These are phyloP conservation scores for Hydrocynus forskahlii DNA, from an alignment of 2,797 vertebrate genomes.

Conservation along the genomic window DNA sequence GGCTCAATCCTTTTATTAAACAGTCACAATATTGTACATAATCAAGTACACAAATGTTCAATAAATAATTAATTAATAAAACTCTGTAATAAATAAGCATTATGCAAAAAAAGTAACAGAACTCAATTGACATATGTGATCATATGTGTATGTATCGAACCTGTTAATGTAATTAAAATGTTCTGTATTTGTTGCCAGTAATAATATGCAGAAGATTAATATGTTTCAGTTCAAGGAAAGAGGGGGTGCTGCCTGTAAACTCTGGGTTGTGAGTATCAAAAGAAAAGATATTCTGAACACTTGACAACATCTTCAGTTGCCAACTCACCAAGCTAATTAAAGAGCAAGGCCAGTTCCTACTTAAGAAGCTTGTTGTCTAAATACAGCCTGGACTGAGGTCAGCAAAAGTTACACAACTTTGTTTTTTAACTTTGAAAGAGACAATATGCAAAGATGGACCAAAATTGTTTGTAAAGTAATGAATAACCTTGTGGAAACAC, in stretches of 20 bases:
- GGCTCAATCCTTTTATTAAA: too few relatives aligned
- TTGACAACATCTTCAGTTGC: neutral
- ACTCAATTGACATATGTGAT: neutral
- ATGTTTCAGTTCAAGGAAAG: neutral
- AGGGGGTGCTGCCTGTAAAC: neutral
- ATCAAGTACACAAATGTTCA: too few relatives aligned
- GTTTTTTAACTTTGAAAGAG: neutral
- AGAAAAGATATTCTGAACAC: neutral
- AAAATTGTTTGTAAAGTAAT: too few relatives aligned
- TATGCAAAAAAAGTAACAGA: neutral
- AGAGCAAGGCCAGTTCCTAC: neutral
- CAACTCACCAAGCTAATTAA: constrained; percentile 6
- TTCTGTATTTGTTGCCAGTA: neutral
- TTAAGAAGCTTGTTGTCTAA: constrained; percentile 15
- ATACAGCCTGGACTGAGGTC: neutral
- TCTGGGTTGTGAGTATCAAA: neutral
- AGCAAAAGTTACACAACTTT: neutral
- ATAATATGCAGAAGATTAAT: neutral
- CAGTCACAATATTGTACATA: too few relatives aligned
- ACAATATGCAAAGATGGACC: too few relatives aligned
- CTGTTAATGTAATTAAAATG: neutral
- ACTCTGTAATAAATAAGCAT: too few relatives aligned
- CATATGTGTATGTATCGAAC: neutral
- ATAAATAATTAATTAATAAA: too few relatives aligned
- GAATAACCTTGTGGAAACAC: too few relatives aligned